These are phyloP conservation scores for Drosophila subquinaria DNA, from an alignment of 2,888 invertebrate species.

Conservation along the genomic window DNA sequence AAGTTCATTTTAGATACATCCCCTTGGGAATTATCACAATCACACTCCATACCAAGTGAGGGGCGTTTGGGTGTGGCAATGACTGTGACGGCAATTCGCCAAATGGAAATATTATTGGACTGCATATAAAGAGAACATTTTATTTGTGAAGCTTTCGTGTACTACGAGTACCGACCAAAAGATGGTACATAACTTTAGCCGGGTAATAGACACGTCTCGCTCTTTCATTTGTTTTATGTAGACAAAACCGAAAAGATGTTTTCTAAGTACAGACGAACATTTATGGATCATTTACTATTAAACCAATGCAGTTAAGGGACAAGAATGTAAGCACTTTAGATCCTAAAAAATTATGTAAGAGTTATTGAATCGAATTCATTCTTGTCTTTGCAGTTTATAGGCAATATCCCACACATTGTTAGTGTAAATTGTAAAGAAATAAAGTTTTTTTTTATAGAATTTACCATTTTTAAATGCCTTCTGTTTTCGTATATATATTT, in stretches of 20 bases:
- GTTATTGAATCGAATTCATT: too few species aligned
- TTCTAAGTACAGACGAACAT: slow-evolving; percentile 3
- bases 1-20: slow-evolving; percentile 31
- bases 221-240: slow-evolving; percentile 23
- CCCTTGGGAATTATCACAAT: slow-evolving; percentile 71
- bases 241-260: slow-evolving; percentile 8
- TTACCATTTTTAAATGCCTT: too few species aligned
- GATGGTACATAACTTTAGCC: slow-evolving; percentile 18
- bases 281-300: slow-evolving; percentile 3
- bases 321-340: not conserved
- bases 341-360: too few species aligned
- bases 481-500: too few species aligned
- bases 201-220: slow-evolving; percentile 49
- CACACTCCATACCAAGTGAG: slow-evolving; percentile 56
- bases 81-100: slow-evolving; percentile 59
- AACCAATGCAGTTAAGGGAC: not conserved
- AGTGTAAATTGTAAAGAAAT: too few species aligned
- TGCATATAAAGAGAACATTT: slow-evolving; percentile 76
- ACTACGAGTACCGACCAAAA: not conserved
- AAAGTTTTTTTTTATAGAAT: too few species aligned
- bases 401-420: too few species aligned
- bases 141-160: slow-evolving; percentile 60
- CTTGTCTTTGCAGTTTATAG: too few species aligned
- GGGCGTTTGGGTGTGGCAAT: slow-evolving; percentile 28
- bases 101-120: slow-evolving; percentile 83